phyloP scores from a whole-genome alignment of 2,797 vertebrate species.

The Platyrinchus mystaceus region DNA sequence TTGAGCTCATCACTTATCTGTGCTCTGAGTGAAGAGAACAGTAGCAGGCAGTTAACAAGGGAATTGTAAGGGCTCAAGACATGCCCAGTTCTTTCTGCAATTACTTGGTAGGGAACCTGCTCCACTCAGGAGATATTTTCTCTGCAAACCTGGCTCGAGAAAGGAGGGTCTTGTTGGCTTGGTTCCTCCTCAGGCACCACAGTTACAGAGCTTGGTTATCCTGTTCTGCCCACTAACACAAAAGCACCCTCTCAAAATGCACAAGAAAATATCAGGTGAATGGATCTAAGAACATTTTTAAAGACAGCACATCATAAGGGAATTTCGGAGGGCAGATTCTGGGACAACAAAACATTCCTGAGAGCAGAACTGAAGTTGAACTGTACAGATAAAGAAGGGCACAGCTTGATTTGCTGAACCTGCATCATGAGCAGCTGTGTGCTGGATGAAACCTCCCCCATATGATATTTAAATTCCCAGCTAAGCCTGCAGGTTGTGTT shows the following conservation, averaged over 20 bases:
- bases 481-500: neutral
- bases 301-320: neutral
- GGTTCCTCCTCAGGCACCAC: neutral
- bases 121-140: neutral
- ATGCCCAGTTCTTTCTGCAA: neutral
- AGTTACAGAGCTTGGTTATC: neutral
- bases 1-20: conserved; percentile 83
- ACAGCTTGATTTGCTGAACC: neutral
- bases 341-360: neutral
- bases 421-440: neutral
- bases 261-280: neutral
- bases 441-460: neutral
- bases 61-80: neutral
- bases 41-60: neutral
- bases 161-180: neutral
- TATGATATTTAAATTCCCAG: neutral
- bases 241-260: neutral
- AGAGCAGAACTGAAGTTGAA: neutral
- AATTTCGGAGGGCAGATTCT: neutral
- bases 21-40: conserved; percentile 71
- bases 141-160: neutral
- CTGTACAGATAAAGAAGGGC: neutral
- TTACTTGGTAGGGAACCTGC: neutral
- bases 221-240: neutral
- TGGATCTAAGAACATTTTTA: neutral